Evolutionary conservation across 2,888 invertebrate genomes (phyloP).

Genomic region (Melieria omissa): DNA sequence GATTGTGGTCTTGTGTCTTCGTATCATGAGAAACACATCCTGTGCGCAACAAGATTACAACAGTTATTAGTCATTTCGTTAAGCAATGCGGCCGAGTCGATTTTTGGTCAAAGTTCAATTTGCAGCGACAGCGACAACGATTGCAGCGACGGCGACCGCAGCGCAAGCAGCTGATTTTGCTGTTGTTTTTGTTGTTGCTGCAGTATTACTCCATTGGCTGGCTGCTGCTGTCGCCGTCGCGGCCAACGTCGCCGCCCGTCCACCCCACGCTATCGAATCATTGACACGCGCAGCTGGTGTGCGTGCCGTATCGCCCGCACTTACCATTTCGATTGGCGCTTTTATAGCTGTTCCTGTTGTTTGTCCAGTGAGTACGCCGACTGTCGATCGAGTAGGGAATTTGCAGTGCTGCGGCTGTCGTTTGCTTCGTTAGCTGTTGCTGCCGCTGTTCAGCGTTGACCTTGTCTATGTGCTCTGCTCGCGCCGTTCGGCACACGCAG

Average conservation of each 20-base stretch:
- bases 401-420: slow-evolving; percentile 35
- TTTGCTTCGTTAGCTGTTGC: not conserved
- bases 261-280: not conserved
- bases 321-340: slow-evolving; percentile 46
- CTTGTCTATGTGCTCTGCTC: slow-evolving; percentile 12
- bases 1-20: slow-evolving; percentile 95
- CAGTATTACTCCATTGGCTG: not conserved
- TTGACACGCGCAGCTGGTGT: not conserved
- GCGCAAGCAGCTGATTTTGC: slow-evolving; percentile 26
- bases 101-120: slow-evolving; percentile 52
- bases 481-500: not conserved
- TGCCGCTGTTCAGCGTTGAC: slow-evolving; percentile 9
- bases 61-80: not conserved
- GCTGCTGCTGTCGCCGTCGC: slow-evolving; percentile 9
- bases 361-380: too few species aligned
- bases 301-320: slow-evolving; percentile 9
- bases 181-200: slow-evolving; percentile 14
- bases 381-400: not conserved
- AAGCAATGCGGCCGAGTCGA: slow-evolving; percentile 15
- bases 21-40: slow-evolving; percentile 99
- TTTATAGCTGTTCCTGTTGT: slow-evolving; percentile 11
- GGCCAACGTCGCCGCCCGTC: not conserved
- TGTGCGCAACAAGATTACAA: slow-evolving; percentile 64
- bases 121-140: slow-evolving; percentile 20
- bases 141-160: slow-evolving; percentile 14